Evolutionary conservation across 2,797 vertebrate species (phyloP).

Genomic region (Gambusia yucatana): DNA sequence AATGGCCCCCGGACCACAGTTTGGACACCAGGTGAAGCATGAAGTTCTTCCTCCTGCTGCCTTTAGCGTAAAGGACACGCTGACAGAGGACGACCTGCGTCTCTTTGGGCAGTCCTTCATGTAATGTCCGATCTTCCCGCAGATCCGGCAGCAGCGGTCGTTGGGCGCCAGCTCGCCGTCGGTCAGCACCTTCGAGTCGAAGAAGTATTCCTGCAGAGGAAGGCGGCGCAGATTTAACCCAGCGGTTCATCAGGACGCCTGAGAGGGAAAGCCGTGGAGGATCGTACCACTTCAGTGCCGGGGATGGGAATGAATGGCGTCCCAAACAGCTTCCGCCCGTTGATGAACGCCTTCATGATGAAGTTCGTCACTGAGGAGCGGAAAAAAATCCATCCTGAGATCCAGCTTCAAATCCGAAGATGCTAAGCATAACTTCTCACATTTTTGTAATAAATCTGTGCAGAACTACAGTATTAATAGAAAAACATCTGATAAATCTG

Average conservation of each 20-base stretch:
- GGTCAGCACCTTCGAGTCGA: conserved; percentile 96
- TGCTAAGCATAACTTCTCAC: neutral
- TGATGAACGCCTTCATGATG: conserved; percentile 99
- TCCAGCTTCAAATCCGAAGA: neutral
- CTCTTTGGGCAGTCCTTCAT: conserved; percentile 99
- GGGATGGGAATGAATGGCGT: conserved; percentile 91
- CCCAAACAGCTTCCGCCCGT: conserved; percentile 96
- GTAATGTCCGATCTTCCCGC: conserved; percentile 98
- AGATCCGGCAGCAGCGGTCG: conserved; percentile 96
- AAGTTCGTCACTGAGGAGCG: conserved; percentile 94
- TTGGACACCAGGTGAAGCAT: too few relatives aligned
- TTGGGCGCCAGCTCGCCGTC: conserved; percentile 97
- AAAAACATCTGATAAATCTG: neutral
- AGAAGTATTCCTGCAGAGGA: conserved; percentile 91
- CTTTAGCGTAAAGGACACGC: too few relatives aligned
- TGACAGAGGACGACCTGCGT: conserved; percentile 83
- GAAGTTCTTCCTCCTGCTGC: too few relatives aligned
- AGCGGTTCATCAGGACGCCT: neutral
- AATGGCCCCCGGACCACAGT: too few relatives aligned
- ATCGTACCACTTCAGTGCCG: conserved; percentile 91
- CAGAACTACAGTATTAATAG: neutral
- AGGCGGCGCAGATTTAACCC: neutral
- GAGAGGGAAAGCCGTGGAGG: neutral
- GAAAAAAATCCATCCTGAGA: neutral
- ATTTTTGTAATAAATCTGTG: neutral